These are phyloP conservation scores for Bilobella aurantiaca DNA, from an alignment of 1,140 invertebrate genomes.

Conservation along the genomic window DNA sequence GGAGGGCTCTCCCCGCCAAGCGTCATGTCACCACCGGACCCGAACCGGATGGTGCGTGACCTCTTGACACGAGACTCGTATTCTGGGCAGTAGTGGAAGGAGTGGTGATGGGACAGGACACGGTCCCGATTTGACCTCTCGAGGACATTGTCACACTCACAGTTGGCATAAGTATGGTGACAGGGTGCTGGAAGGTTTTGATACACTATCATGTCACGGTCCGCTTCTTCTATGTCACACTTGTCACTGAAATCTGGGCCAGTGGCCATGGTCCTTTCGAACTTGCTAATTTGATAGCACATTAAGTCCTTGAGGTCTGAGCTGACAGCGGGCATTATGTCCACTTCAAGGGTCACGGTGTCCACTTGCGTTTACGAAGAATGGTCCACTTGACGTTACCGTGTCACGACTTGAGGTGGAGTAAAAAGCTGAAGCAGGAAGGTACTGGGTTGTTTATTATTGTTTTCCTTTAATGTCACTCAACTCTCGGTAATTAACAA, in stretches of 20 bases:
- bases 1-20: not conserved
- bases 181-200: too few relatives aligned
- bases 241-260: not conserved
- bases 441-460: not conserved
- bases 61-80: conserved; percentile 13
- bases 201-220: too few relatives aligned
- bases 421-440: not conserved
- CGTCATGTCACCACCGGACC: conserved; percentile 15
- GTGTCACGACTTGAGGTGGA: too few relatives aligned
- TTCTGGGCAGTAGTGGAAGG: conserved; percentile 11
- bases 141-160: not conserved
- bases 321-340: not conserved
- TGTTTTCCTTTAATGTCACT: not conserved
- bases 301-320: conserved; percentile 4
- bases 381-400: too few relatives aligned
- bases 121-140: not conserved
- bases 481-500: not conserved
- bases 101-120: not conserved
- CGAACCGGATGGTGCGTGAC: conserved; percentile 11
- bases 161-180: too few relatives aligned
- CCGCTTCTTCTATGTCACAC: not conserved
- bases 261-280: not conserved
- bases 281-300: conserved; percentile 10
- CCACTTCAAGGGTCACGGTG: not conserved
- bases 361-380: too few relatives aligned